Evolutionary conservation across 2,113 vertebrate genomes (phyloP).

Genomic region (Pseudopipra pipra): DNA sequence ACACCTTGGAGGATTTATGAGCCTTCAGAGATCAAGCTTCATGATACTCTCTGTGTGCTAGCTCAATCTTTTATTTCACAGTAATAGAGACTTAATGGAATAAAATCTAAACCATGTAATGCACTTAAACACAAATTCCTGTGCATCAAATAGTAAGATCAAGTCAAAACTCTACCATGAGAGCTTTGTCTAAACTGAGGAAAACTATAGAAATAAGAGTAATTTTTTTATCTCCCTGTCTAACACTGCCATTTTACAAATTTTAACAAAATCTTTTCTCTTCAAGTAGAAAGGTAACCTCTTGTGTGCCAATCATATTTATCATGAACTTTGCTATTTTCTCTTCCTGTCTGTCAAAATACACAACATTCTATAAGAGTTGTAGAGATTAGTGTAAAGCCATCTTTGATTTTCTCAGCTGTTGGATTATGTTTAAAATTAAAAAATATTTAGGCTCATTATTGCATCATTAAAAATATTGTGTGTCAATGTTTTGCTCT

Average conservation of each 20-base stretch:
- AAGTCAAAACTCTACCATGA: neutral
- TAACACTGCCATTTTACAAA: neutral
- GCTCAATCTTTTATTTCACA: neutral
- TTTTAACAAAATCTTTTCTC: neutral
- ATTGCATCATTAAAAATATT: neutral
- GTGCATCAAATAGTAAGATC: neutral
- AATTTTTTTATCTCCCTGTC: neutral
- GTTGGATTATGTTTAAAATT: neutral
- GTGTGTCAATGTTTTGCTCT: neutral
- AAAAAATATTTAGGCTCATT: neutral
- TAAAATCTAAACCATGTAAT: neutral
- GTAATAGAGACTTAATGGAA: neutral
- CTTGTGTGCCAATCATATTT: neutral
- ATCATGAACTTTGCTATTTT: neutral
- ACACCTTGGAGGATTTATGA: neutral
- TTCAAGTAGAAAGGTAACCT: neutral
- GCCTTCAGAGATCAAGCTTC: neutral
- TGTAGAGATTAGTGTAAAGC: neutral
- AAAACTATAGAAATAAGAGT: neutral
- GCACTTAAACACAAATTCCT: neutral
- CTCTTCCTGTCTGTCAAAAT: neutral
- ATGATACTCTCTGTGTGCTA: neutral
- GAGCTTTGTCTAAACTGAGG: neutral
- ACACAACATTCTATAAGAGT: neutral
- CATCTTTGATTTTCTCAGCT: neutral